These are phyloP conservation scores for Cosmopolites sordidus DNA, from an alignment of 2,888 invertebrate genomes.

Conservation along the genomic window DNA sequence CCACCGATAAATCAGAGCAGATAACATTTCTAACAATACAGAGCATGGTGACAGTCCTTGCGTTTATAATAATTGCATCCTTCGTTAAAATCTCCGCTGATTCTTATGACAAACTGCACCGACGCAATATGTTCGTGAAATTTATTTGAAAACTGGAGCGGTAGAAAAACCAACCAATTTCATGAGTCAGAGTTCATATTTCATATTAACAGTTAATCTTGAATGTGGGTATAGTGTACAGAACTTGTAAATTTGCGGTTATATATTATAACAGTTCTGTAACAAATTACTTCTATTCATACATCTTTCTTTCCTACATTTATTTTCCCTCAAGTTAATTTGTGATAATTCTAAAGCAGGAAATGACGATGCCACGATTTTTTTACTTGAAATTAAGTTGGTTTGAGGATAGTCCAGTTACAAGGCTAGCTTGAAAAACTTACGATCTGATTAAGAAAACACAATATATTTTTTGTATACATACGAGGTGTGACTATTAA, in stretches of 20 bases:
- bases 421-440: too few species aligned
- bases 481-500: too few species aligned
- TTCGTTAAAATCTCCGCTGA: conserved; percentile 13
- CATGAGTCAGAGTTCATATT: conserved; percentile 23
- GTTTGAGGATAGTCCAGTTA: too few species aligned
- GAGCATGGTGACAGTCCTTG: conserved; percentile 5
- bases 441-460: too few species aligned
- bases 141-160: conserved; percentile 15
- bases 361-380: too few species aligned
- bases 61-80: conserved; percentile 17
- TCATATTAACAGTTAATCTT: conserved; percentile 24
- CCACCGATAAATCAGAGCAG: background rate
- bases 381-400: too few species aligned
- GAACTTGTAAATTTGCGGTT: conserved; percentile 25
- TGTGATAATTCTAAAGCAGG: too few species aligned
- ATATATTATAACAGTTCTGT: conserved; percentile 21
- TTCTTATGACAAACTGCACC: conserved; percentile 11
- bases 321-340: conserved; percentile 18
- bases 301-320: conserved; percentile 18
- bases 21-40: background rate
- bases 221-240: conserved; percentile 23
- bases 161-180: conserved; percentile 6
- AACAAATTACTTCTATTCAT: conserved; percentile 17
- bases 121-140: conserved; percentile 15
- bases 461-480: too few species aligned